phyloP scores from a whole-genome alignment of 2,113 vertebrate genomes.

The Macaca fascicularis region T2T-MFA8v1.1 NC_088376.1:94076001-94076500 shows the following conservation, averaged over 20 bases:
- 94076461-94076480: not conserved
- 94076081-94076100: fast-evolving
- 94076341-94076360: not conserved
- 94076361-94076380: not conserved
- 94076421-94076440: not conserved
- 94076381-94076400: not conserved
- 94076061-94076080: too few species aligned
- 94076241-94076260: not conserved
- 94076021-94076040: not conserved
- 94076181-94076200: not conserved
- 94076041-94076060: not conserved
- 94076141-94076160: not conserved
- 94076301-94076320: not conserved
- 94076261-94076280: not conserved
- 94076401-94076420: not conserved
- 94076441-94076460: not conserved
- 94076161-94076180: not conserved
- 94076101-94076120: not conserved
- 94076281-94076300: not conserved
- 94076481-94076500: not conserved
- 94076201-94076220: not conserved
- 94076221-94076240: not conserved
- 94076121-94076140: not conserved
- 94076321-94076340: not conserved
- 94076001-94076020: not conserved